Conservation (phyloP, 2,113 vertebrate genomes). For the Xenopus laevis region DNA sequence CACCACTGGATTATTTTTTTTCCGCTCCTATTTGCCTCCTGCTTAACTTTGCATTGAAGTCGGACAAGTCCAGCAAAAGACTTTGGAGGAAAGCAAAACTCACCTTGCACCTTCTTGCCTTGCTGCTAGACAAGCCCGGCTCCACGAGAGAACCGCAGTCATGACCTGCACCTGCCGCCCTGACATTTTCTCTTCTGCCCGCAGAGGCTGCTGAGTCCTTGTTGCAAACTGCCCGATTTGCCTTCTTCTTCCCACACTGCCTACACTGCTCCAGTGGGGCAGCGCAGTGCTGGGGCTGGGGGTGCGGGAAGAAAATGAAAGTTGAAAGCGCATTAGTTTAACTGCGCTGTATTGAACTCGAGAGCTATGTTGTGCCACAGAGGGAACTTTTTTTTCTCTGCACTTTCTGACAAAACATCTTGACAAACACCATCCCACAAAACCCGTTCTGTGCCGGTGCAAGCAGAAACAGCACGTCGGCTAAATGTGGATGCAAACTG, state of each 20-base stretch:
- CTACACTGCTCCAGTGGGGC: constrained; percentile 32
- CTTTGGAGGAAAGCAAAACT: constrained; percentile 46
- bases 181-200: constrained; percentile 45
- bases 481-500: too few species aligned
- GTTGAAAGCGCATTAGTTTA: too few species aligned
- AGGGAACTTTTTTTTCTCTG: too few species aligned
- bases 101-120: constrained; percentile 43
- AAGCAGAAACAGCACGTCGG: too few species aligned
- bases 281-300: too few species aligned
- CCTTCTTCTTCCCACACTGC: neutral
- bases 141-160: constrained; percentile 42
- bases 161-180: constrained; percentile 52
- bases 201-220: constrained; percentile 45
- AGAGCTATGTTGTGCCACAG: too few species aligned
- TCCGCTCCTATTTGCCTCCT: constrained; percentile 38
- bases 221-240: constrained; percentile 15
- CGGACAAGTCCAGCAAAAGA: constrained; percentile 61
- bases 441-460: too few species aligned
- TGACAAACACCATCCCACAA: too few species aligned
- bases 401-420: too few species aligned
- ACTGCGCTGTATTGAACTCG: too few species aligned
- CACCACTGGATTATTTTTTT: neutral
- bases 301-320: too few species aligned
- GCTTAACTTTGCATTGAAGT: constrained; percentile 65
- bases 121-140: constrained; percentile 4